phyloP scores from a whole-genome alignment of 2,113 vertebrate genomes.

The Lasiurus cinereus region DNA sequence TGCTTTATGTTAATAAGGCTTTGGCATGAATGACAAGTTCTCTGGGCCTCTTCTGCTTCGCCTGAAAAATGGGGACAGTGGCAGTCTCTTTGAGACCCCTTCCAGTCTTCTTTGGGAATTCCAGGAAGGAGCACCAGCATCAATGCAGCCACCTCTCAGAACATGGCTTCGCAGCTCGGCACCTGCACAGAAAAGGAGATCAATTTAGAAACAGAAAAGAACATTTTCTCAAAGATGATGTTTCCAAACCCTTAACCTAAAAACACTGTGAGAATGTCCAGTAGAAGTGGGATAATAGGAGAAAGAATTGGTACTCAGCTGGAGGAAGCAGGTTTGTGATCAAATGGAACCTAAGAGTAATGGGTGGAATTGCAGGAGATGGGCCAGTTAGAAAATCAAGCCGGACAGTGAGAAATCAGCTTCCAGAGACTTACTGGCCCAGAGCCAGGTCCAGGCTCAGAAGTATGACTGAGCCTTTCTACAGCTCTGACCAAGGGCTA shows the following conservation, averaged over 20 bases:
- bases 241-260: constrained; percentile 30
- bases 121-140: background rate
- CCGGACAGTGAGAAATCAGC: background rate
- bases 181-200: background rate
- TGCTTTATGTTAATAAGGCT: background rate
- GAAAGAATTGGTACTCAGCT: background rate
- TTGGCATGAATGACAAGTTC: background rate
- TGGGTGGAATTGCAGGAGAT: background rate
- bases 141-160: background rate
- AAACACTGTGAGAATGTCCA: background rate
- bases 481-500: constrained; percentile 1
- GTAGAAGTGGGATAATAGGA: background rate
- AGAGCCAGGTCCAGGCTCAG: constrained; percentile 60
- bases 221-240: constrained; percentile 30
- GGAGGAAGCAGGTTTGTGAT: background rate
- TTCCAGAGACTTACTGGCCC: constrained; percentile 61
- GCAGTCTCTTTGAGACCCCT: background rate
- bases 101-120: background rate
- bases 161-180: background rate
- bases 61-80: background rate
- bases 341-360: background rate
- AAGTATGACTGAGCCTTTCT: constrained; percentile 57
- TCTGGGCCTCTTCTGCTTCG: background rate
- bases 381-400: constrained; percentile 55
- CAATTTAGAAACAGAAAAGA: constrained; percentile 23